Conservation (phyloP, 1,140 invertebrate genomes). For the Popillia japonica region DNA sequence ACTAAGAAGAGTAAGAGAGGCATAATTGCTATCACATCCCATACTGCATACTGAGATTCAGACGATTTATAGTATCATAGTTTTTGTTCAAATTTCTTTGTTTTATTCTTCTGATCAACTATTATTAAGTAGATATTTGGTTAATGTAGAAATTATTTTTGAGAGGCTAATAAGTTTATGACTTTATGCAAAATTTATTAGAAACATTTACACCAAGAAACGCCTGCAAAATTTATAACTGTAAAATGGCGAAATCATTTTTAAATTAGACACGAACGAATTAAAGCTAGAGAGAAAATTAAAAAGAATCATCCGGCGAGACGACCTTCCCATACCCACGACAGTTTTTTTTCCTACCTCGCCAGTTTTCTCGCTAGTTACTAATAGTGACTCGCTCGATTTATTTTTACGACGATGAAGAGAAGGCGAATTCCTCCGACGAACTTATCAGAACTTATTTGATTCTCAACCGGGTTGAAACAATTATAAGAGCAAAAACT, state of each 20-base stretch:
- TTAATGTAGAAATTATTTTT: too few relatives aligned
- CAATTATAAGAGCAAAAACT: constrained; percentile 24
- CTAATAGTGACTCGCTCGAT: constrained; percentile 25
- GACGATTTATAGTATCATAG: too few relatives aligned
- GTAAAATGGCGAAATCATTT: not conserved
- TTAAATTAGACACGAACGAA: constrained; percentile 16
- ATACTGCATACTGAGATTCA: too few relatives aligned
- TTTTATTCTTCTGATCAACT: too few relatives aligned
- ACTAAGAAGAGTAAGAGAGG: too few relatives aligned
- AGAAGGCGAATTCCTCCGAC: not conserved
- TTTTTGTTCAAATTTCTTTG: too few relatives aligned
- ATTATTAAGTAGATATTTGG: too few relatives aligned
- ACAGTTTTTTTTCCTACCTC: not conserved
- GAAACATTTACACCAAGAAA: too few relatives aligned
- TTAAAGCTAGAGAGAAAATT: constrained; percentile 1
- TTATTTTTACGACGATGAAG: not conserved
- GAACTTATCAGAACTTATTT: constrained; percentile 14
- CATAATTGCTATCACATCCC: too few relatives aligned
- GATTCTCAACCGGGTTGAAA: constrained; percentile 12
- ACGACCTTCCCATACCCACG: not conserved
- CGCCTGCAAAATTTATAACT: too few relatives aligned
- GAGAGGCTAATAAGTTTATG: too few relatives aligned
- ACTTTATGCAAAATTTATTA: too few relatives aligned
- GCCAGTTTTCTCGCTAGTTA: not conserved
- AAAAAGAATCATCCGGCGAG: not conserved